Conservation (phyloP, 2,113 vertebrate species). For the Macquaria ambigua region DNA sequence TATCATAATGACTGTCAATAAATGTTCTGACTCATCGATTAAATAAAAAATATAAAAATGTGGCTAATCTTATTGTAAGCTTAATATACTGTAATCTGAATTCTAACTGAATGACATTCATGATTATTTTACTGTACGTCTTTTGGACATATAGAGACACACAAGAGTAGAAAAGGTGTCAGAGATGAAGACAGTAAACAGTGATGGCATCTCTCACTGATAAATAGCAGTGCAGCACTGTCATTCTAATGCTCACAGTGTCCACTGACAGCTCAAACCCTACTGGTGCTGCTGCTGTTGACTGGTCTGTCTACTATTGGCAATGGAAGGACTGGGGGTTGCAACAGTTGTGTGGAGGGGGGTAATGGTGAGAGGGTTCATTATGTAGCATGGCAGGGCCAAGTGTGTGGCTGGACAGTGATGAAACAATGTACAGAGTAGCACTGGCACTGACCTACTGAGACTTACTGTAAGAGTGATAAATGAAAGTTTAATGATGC, state of each 20-base stretch:
- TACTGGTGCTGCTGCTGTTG: constrained; percentile 17
- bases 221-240: constrained; percentile 3
- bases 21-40: not conserved
- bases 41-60: not conserved
- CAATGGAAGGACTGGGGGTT: not conserved
- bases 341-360: constrained; percentile 2
- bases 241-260: constrained; percentile 19
- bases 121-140: not conserved
- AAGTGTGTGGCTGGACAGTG: constrained; percentile 21
- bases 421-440: constrained; percentile 2
- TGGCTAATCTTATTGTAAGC: not conserved
- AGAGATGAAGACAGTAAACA: constrained; percentile 10
- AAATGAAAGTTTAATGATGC: not conserved
- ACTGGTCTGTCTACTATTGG: not conserved
- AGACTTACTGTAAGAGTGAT: not conserved
- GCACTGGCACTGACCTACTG: constrained; percentile 14
- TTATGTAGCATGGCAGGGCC: constrained; percentile 13
- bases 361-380: constrained; percentile 5
- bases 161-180: not conserved
- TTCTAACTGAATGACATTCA: not conserved
- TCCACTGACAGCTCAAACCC: constrained; percentile 17
- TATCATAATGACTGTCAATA: not conserved
- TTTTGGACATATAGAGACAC: not conserved
- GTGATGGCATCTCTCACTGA: constrained; percentile 31
- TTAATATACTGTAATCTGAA: not conserved